phyloP scores from a whole-genome alignment of 2,888 invertebrate species.

The Habrosyne pyritoides region DNA sequence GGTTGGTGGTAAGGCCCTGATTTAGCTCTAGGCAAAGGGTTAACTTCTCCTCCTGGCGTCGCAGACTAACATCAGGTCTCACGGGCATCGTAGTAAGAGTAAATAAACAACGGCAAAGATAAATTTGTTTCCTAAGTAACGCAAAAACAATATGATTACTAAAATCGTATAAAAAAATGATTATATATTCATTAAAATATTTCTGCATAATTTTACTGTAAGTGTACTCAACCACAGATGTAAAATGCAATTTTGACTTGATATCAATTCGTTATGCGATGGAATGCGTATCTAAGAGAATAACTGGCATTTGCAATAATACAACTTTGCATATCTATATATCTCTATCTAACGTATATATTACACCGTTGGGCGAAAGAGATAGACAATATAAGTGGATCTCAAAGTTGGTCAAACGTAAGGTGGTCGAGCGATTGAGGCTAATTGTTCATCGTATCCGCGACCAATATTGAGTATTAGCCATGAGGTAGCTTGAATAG shows the following conservation, averaged over 20 bases:
- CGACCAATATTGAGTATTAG: constrained; percentile 1
- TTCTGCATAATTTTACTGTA: background rate
- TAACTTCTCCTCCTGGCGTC: too few species aligned
- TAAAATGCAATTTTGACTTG: background rate
- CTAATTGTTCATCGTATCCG: constrained; percentile 28
- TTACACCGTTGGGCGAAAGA: constrained; percentile 11
- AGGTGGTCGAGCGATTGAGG: constrained; percentile 28
- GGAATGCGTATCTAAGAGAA: constrained; percentile 35
- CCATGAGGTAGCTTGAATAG: background rate
- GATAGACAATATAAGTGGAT: constrained; percentile 1
- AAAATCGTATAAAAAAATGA: constrained; percentile 12
- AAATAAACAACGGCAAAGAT: too few species aligned
- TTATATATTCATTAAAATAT: background rate
- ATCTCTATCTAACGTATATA: constrained; percentile 13
- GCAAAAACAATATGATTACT: constrained; percentile 7
- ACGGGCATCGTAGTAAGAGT: too few species aligned
- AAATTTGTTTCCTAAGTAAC: too few species aligned
- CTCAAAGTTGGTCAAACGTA: constrained; percentile 14
- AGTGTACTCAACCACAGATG: too few species aligned
- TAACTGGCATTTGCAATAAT: constrained; percentile 27
- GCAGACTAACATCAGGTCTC: too few species aligned
- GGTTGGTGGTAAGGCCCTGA: too few species aligned
- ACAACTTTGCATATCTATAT: constrained; percentile 27
- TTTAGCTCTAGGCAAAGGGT: too few species aligned
- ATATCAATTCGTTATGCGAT: constrained; percentile 8